Conservation (phyloP, 2,113 vertebrate genomes). For the Pomatostomus ruficeps region DNA sequence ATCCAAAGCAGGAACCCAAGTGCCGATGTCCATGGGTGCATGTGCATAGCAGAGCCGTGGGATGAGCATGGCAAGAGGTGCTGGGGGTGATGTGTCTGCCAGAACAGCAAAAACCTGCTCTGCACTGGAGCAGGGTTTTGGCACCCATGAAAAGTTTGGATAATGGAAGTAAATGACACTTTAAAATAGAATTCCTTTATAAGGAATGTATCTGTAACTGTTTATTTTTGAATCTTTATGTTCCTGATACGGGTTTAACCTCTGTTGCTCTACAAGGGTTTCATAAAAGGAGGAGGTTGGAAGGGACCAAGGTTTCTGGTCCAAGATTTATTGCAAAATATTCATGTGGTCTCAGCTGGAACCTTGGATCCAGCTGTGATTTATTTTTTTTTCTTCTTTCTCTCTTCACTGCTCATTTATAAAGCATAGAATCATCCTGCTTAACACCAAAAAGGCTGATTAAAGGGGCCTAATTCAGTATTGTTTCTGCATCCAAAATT, state of each 20-base stretch:
- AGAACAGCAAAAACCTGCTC: not conserved
- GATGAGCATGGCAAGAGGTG: not conserved
- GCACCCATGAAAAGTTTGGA: not conserved
- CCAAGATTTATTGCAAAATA: not conserved
- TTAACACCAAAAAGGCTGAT: not conserved
- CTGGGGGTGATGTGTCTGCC: not conserved
- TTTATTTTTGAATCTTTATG: not conserved
- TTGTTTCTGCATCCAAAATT: not conserved
- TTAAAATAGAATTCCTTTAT: rapidly evolving
- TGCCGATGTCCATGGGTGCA: not conserved
- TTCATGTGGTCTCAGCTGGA: not conserved
- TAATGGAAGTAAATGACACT: not conserved
- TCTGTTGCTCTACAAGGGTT: not conserved
- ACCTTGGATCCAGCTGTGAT: not conserved
- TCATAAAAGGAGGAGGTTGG: not conserved
- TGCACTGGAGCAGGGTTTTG: not conserved
- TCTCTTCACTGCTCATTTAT: not conserved
- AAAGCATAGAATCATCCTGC: not conserved
- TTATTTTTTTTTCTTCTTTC: not conserved
- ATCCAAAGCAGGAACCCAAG: rapidly evolving
- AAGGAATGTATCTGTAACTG: not conserved
- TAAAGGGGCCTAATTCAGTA: rapidly evolving
- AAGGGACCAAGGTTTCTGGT: not conserved
- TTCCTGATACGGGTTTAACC: not conserved
- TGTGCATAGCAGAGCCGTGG: not conserved